These are phyloP conservation scores for Bryconaethiops microstoma DNA, from an alignment of 2,797 vertebrate genomes.

Conservation along the genomic window DNA sequence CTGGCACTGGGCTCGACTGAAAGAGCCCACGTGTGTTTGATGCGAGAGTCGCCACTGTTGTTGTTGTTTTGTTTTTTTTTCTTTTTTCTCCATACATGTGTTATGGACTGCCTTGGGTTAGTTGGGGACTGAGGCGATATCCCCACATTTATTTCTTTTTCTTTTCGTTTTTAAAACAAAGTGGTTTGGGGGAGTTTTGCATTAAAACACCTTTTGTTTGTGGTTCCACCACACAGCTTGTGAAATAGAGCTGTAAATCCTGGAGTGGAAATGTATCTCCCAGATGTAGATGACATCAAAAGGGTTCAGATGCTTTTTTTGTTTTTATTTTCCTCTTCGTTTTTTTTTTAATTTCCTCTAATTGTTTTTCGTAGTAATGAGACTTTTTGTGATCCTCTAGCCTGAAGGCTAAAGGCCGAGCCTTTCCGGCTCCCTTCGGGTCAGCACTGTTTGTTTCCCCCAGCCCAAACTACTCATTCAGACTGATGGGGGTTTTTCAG, in stretches of 20 bases:
- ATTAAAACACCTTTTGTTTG: constrained; percentile 18
- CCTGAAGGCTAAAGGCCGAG: constrained; percentile 42
- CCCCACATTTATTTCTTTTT: constrained; percentile 56
- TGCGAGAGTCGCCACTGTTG: no score
- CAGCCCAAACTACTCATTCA: constrained; percentile 57
- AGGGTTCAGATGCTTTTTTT: constrained; percentile 24
- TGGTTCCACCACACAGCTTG: constrained; percentile 56
- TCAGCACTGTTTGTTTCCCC: constrained; percentile 62
- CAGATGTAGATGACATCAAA: constrained; percentile 12
- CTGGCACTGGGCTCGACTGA: constrained; percentile 63
- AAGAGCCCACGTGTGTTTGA: constrained; percentile 25
- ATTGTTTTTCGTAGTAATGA: constrained; percentile 41
- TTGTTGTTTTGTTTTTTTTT: no score
- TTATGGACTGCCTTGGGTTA: constrained; percentile 69
- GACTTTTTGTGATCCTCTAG: constrained; percentile 52
- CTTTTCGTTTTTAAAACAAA: constrained; percentile 57
- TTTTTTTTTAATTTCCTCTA: not conserved
- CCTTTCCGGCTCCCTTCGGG: constrained; percentile 51
- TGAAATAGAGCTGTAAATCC: constrained; percentile 67
- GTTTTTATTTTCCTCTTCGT: not conserved
- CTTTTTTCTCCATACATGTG: constrained; percentile 47
- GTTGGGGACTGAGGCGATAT: constrained; percentile 51
- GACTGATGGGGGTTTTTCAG: constrained; percentile 49
- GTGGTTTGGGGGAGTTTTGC: constrained; percentile 5
- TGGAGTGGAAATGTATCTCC: constrained; percentile 10